A percentile compares a stretch with the other conserved stretches of the same genome.
Evolutionary conservation across 2,797 vertebrate genomes (phyloP).

Genomic region (Acrossocheilus wenchowensis): DNA sequence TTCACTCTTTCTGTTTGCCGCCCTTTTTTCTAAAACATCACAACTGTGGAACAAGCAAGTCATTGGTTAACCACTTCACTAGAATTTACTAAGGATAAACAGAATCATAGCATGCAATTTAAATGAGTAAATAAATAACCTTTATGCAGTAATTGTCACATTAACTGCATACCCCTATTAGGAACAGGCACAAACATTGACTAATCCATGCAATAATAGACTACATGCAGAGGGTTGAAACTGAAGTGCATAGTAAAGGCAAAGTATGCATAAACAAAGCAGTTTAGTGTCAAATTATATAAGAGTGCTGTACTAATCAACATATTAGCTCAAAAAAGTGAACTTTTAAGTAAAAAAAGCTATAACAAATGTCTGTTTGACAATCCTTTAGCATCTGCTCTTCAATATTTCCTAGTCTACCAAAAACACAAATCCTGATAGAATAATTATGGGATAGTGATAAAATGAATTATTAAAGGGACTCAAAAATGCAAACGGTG

Average conservation of each 20-base stretch:
- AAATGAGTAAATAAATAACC: background rate
- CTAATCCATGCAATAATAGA: background rate
- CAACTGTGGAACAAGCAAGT: conserved; percentile 6
- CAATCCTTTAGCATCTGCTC: background rate
- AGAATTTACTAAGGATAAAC: background rate
- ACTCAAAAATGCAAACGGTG: background rate
- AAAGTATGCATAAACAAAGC: no score
- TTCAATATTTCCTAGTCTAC: background rate
- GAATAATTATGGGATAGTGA: no score
- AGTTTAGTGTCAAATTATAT: background rate
- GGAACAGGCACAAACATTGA: background rate
- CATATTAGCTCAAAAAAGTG: background rate
- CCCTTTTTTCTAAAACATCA: background rate
- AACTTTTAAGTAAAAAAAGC: background rate
- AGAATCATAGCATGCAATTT: background rate
- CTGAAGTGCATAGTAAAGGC: no score
- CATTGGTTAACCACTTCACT: background rate
- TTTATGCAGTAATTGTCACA: background rate
- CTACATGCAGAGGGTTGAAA: no score
- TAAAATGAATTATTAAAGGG: background rate
- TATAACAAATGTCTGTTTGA: background rate
- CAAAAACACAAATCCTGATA: background rate
- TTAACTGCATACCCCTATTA: background rate
- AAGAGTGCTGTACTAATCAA: no score
- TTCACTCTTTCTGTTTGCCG: conserved; percentile 53